These are phyloP conservation scores for Oasisia sp. DNA, from an alignment of 2,888 invertebrate species.

Conservation along the genomic window DNA sequence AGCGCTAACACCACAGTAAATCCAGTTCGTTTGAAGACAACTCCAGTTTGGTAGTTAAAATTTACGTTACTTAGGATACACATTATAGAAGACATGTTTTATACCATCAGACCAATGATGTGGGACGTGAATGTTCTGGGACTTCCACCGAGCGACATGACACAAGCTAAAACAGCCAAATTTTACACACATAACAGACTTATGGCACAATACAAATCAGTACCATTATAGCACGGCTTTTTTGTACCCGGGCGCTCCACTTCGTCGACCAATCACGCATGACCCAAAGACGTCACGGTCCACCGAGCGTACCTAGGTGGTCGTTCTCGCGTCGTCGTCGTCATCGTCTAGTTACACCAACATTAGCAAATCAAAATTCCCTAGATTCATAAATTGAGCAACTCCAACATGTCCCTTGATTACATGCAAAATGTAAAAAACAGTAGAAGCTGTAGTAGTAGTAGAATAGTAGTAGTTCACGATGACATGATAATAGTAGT, in stretches of 20 bases:
- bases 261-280: neutral
- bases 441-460: conserved; percentile 13
- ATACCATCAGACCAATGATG: neutral
- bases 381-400: conserved; percentile 17
- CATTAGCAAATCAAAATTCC: conserved; percentile 11
- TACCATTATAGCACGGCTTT: neutral
- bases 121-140: neutral
- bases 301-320: neutral
- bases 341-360: neutral
- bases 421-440: conserved; percentile 17
- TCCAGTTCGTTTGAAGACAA: too few relatives aligned
- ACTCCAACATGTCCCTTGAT: conserved; percentile 13
- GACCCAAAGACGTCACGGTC: neutral
- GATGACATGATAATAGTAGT: conserved; percentile 5
- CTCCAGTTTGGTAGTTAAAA: neutral
- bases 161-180: conserved; percentile 17
- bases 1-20: neutral
- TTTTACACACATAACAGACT: conserved; percentile 12
- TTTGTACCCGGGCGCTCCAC: conserved; percentile 1
- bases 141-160: neutral
- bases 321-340: neutral
- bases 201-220: conserved; percentile 13
- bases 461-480: neutral
- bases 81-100: neutral
- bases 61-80: neutral